Evolutionary conservation across 1,140 invertebrate genomes (phyloP).

Genomic region (Drosophila littoralis): DNA sequence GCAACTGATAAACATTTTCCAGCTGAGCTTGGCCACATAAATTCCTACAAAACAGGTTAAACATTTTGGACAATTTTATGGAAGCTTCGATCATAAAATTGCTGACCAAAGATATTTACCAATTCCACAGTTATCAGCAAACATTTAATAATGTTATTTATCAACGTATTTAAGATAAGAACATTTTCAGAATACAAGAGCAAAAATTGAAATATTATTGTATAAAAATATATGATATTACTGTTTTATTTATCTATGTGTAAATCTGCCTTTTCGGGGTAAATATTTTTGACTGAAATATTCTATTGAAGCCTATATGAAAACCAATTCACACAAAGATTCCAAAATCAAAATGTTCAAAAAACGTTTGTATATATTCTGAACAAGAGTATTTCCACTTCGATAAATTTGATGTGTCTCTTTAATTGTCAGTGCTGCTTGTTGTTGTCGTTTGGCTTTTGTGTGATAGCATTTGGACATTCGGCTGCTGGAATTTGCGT

Average conservation of each 20-base stretch:
- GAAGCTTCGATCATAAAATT: background rate
- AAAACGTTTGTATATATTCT: too few relatives aligned
- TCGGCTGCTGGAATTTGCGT: constrained; percentile 59
- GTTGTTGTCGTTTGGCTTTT: constrained; percentile 10
- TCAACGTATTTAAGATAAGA: too few relatives aligned
- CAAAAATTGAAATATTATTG: too few relatives aligned
- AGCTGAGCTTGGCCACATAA: constrained; percentile 7
- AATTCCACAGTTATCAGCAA: background rate
- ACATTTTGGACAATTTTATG: constrained; percentile 8
- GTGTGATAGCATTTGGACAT: constrained; percentile 21
- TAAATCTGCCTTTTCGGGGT: too few relatives aligned
- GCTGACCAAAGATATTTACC: background rate
- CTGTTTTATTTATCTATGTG: too few relatives aligned
- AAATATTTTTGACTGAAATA: too few relatives aligned
- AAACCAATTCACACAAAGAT: too few relatives aligned
- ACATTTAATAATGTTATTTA: too few relatives aligned
- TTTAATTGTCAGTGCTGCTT: background rate
- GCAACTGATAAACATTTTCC: constrained; percentile 32
- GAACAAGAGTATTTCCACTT: constrained; percentile 18
- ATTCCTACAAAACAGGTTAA: background rate
- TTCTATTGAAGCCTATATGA: too few relatives aligned
- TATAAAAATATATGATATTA: too few relatives aligned
- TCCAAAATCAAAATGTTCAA: too few relatives aligned
- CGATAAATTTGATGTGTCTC: background rate
- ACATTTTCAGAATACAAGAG: too few relatives aligned